Evolutionary conservation across 2,888 invertebrate genomes (phyloP).

Genomic region (Meghimatium bilineatum): DNA sequence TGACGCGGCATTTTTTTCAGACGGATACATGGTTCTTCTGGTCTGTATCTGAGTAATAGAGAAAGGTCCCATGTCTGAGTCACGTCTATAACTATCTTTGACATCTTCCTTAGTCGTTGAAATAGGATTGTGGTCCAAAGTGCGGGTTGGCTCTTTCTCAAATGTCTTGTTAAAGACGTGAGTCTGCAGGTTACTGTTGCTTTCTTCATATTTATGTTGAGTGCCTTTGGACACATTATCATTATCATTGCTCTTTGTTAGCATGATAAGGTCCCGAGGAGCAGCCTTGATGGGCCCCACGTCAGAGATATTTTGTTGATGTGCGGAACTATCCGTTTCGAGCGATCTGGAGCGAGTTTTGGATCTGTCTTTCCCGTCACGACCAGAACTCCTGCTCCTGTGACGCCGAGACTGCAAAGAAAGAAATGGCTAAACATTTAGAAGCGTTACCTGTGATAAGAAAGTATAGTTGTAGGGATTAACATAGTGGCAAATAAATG

Average conservation of each 20-base stretch:
- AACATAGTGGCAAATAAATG: not conserved
- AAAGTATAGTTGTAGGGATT: not conserved
- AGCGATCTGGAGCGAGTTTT: conserved; percentile 39
- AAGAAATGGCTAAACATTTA: not conserved
- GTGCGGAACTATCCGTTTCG: not conserved
- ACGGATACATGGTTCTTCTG: not conserved
- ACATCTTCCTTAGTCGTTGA: too few species aligned
- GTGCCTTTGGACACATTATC: not conserved
- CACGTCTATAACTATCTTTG: not conserved
- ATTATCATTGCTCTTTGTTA: not conserved
- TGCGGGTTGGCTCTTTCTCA: too few species aligned
- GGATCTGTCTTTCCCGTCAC: not conserved
- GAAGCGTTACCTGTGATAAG: not conserved
- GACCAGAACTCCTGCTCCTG: not conserved
- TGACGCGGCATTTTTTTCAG: not conserved
- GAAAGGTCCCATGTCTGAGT: not conserved
- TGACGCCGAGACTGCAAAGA: not conserved
- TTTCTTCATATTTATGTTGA: not conserved
- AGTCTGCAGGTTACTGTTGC: conserved; percentile 16
- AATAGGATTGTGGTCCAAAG: not conserved
- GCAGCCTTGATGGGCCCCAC: not conserved
- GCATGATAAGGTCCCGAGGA: conserved; percentile 37
- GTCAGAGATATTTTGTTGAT: not conserved
- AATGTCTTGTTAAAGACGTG: not conserved
- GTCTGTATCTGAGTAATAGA: conserved; percentile 33